phyloP scores from a whole-genome alignment of 92 coral and sea anemone species.

The Isaurus tuberculatus region DNA sequence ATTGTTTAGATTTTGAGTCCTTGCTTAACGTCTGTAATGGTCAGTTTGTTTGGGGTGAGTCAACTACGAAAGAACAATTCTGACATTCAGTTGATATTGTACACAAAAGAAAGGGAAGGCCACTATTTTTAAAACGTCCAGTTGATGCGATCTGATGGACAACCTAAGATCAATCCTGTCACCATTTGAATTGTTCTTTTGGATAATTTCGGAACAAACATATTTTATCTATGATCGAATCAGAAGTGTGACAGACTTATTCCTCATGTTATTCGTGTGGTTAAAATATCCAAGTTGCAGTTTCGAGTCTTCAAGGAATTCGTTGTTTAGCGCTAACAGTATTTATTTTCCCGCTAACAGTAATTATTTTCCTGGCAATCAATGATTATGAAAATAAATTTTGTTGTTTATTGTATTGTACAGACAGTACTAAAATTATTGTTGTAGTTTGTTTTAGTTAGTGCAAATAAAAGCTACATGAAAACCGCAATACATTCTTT shows the following conservation, averaged over 20 bases:
- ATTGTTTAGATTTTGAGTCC: conserved; percentile 44
- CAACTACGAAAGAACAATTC: conserved; percentile 45
- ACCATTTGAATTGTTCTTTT: conserved; percentile 26
- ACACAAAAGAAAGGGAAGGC: conserved; percentile 47
- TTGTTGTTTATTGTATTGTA: conserved; percentile 8
- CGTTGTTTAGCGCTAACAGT: conserved; percentile 26
- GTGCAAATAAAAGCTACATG: not conserved
- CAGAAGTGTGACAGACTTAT: conserved; percentile 26
- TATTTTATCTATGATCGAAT: conserved; percentile 33
- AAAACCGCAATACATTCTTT: not conserved
- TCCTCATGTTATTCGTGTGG: conserved; percentile 30
- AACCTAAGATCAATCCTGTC: conserved; percentile 33
- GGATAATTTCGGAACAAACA: conserved; percentile 52
- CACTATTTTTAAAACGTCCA: conserved; percentile 33
- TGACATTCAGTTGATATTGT: conserved; percentile 42
- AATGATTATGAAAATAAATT: conserved; percentile 14
- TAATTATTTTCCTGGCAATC: not conserved
- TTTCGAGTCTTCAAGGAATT: not conserved
- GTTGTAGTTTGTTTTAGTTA: not conserved
- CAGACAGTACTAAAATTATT: not conserved
- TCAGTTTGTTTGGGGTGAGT: conserved; percentile 49
- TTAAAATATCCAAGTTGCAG: not conserved
- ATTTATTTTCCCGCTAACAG: not conserved
- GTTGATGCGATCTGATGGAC: conserved; percentile 42
- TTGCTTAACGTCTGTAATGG: conserved; percentile 44